These are phyloP conservation scores for Panzeria rudis DNA, from an alignment of 2,888 invertebrate genomes.

Conservation along the genomic window DNA sequence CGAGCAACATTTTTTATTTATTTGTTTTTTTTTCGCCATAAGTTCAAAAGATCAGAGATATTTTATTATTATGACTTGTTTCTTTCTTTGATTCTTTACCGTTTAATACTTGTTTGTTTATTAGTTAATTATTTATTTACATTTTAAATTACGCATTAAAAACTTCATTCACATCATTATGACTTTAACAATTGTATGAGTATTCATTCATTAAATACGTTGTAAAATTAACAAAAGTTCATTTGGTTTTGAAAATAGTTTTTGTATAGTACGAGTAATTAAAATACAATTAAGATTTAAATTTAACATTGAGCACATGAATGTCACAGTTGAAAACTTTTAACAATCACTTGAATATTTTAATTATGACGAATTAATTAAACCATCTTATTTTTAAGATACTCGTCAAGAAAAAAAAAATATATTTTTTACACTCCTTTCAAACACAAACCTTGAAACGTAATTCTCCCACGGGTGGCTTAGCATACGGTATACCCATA, in stretches of 20 bases:
- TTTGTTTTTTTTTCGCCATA: background rate
- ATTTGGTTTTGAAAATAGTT: background rate
- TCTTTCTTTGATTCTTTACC: background rate
- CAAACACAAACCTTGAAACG: slow-evolving; percentile 86
- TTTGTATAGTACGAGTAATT: slow-evolving; percentile 24
- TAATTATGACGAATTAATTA: too few species aligned
- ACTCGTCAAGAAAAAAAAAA: background rate
- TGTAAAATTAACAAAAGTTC: slow-evolving; percentile 7
- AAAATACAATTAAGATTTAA: slow-evolving; percentile 20
- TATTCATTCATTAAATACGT: background rate
- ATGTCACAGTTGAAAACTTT: slow-evolving; percentile 16
- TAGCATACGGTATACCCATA: slow-evolving; percentile 87
- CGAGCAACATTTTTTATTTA: background rate
- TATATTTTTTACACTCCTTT: background rate
- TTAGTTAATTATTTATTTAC: slow-evolving; percentile 14
- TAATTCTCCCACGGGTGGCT: slow-evolving; percentile 86
- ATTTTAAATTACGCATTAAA: slow-evolving; percentile 33
- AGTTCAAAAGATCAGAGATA: background rate
- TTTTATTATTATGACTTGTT: background rate
- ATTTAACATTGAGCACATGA: slow-evolving; percentile 23
- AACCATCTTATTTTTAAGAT: background rate
- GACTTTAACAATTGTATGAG: background rate
- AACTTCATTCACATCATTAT: slow-evolving; percentile 34
- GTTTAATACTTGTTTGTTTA: slow-evolving; percentile 1
- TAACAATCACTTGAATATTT: background rate